These are phyloP conservation scores for Lydus trimaculatus DNA, from an alignment of 2,888 invertebrate genomes.

Conservation along the genomic window DNA sequence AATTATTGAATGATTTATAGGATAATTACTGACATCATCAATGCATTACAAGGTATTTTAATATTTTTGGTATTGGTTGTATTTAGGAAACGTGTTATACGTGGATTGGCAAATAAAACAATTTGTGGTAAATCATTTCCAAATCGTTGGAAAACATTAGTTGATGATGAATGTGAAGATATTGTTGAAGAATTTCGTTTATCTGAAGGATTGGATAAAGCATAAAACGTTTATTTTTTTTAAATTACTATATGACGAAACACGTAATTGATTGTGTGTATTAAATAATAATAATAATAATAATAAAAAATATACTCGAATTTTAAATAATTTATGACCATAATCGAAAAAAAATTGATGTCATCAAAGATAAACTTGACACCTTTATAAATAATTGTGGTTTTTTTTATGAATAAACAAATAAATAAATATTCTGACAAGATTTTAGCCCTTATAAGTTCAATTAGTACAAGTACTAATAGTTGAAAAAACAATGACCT, in stretches of 20 bases:
- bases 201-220: slow-evolving; percentile 23
- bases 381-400: no score
- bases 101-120: slow-evolving; percentile 61
- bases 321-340: background rate
- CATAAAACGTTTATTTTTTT: background rate
- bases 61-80: slow-evolving; percentile 69
- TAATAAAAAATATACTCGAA: no score
- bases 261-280: background rate
- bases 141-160: slow-evolving; percentile 52
- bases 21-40: slow-evolving; percentile 66
- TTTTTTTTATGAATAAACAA: no score
- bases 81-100: slow-evolving; percentile 64
- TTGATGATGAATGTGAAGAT: slow-evolving; percentile 62
- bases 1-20: slow-evolving; percentile 55
- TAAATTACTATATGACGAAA: background rate
- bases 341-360: background rate
- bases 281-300: background rate
- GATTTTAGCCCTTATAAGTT: no score
- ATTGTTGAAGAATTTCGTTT: slow-evolving; percentile 27
- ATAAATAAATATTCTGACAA: no score
- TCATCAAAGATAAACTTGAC: background rate
- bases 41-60: slow-evolving; percentile 68
- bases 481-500: no score
- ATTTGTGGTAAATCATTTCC: slow-evolving; percentile 50
- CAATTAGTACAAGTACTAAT: no score